Conservation (phyloP, 2,797 vertebrate species). For the Channallabes apus region DNA sequence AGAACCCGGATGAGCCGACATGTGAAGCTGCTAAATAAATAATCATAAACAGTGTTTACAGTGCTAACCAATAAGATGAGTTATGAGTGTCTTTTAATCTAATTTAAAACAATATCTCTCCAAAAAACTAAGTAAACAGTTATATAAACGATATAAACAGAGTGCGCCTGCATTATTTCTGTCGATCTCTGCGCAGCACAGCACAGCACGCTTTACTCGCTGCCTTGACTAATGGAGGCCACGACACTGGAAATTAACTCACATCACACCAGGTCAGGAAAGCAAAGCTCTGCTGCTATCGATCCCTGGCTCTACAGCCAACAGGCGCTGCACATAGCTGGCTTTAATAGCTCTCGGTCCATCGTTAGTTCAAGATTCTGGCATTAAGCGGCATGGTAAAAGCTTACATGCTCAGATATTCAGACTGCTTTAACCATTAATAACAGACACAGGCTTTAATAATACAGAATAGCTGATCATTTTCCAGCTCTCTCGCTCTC, state of each 20-base stretch:
- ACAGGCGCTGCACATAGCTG: slow-evolving; percentile 17
- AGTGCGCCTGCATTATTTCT: neutral
- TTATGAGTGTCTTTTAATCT: neutral
- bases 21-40: too few species aligned
- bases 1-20: too few species aligned
- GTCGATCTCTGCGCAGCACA: slow-evolving; percentile 43
- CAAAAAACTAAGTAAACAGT: neutral
- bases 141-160: neutral
- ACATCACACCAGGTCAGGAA: slow-evolving; percentile 42
- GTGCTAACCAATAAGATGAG: neutral
- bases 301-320: slow-evolving; percentile 34
- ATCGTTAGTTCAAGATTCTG: slow-evolving; percentile 70
- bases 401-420: slow-evolving; percentile 66
- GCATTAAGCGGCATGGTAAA: slow-evolving; percentile 76
- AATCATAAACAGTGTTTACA: neutral
- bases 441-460: slow-evolving; percentile 37
- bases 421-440: slow-evolving; percentile 51
- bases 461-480: slow-evolving; percentile 5
- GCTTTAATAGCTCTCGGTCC: slow-evolving; percentile 55
- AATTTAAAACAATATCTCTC: neutral
- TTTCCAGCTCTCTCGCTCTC: neutral
- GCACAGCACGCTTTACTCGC: slow-evolving; percentile 62
- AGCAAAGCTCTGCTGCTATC: slow-evolving; percentile 46
- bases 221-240: slow-evolving; percentile 58
- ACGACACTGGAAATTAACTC: slow-evolving; percentile 64